Base-by-base conservation (phyloP, 1,140 invertebrate genomes). In the Hylyphantes graminicola region DNA sequence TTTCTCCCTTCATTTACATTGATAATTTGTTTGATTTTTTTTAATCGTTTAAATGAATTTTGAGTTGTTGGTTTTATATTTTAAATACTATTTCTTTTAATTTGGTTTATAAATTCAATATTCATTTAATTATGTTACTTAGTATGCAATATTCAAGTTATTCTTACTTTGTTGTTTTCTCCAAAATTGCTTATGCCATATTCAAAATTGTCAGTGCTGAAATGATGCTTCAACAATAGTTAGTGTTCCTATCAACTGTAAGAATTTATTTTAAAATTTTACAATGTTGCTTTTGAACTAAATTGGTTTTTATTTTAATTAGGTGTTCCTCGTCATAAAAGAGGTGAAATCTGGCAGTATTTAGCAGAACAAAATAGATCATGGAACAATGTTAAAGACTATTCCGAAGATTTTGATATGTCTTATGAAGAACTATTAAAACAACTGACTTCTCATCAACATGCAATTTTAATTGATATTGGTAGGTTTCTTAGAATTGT, bases 321-420 rank as follows among this genome's bases (percentile, higher is more conserved):
- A 96, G 95, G 97, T 85, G 94, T 98, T 17, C 96, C 97, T 0
- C 93, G 94, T 74, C 93, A 93, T 5, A 94, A 94, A 88, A 92
- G 97, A 63, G 97, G 96, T 48, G 95, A 96, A 85, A 95, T 98
- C 8, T 99, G 97, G 97, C 93, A 94, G 87, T 94, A 96, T 88
- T 91, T 98, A 50, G 94, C 95, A 0, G 93, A 96, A 87, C 94
- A 96, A 93, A 61, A 93, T 77, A 91, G 65, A 84, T 15, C 35
- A 11, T 54, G 59, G 53, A 72, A 10, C 21, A 11, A 17, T 13
- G 51, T 35, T 55, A 77, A 86, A 4, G 82, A 87, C 19, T 85
- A 87, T 70, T 63, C 72, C 55, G 78, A 86, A 57, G 11, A n/a
- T 72, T 53, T 84, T 68, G 55, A n/a, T 72, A 92, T 93, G 4